Evolutionary conservation across 1,140 invertebrate genomes (phyloP), one percentile per base, ranked within the genome.

Genomic region (Muscidifurax raptorellus): DNA sequence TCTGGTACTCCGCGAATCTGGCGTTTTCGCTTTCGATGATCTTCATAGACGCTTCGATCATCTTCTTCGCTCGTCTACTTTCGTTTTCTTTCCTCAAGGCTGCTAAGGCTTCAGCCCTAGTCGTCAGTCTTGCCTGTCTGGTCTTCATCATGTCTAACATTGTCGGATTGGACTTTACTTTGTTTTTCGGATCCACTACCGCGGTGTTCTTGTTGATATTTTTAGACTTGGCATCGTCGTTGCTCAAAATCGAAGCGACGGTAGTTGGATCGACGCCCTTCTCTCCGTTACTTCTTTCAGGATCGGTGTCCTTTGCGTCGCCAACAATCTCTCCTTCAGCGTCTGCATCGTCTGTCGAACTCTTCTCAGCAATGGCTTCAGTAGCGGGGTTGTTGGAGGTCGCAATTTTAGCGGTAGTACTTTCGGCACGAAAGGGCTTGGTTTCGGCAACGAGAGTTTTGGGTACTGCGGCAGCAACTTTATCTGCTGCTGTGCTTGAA

Each of bases 81-180:
- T 88, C 86, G 25, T 84, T 86, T 77, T 87, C 83, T 76, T 85
- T 87, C 32, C 27, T 67, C 28, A 87, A 47, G 18, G 83, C 77
- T 0, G 80, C 28, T 27, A 88, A 83, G 36, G 80, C 83, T 69
- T 89, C 84, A 6, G 80, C 52, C 83, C 74, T 85, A 30, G 75
- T 83, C 22, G 64, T 83, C 30, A 86, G 74, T 71, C 82, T 83
- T 13, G 75, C 72, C 83, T 88, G 82, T 44, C 72, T 28, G 0
- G 25, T 15, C 75, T 83, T 80, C 27, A 27, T 15, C 15, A 32
- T 12, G 52, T 66, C 44, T 9, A 28, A 1, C 25, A 5, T 69
- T 67, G 30, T 69, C 44, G 72, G n/a, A 18, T 40, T 59, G 59
- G 47, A 9, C 18, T 67, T 66, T 0, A 7, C n/a, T 25, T 28